Base-by-base conservation (phyloP, 2,113 vertebrate species). In the Petrocephalus zakoni region DNA sequence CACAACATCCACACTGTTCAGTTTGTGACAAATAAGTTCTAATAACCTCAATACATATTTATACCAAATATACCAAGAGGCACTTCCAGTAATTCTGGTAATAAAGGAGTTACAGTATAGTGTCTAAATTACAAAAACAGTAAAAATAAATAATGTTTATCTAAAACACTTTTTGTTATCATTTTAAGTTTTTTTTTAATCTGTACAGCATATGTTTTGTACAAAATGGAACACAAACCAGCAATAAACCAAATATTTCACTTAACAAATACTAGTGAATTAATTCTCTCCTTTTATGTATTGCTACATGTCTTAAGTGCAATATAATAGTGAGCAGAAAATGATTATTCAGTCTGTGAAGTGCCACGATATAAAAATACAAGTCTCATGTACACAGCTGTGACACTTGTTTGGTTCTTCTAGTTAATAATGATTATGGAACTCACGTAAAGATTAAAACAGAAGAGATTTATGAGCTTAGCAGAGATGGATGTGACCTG, bases 81-180 rank as follows among this genome's bases (percentile, higher is more conserved):
- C 97, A 98, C 97, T 98, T 98, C 96, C 96, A 97, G 95, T 96
- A 97, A 97, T 93, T 97, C 96, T 97, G 96, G 96, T 95, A 95
- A 97, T 94, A 95, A 96, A 95, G 93, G 95, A 97, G 94, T 95
- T 97, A 97, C 96, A 97, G 95, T 96, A 96, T 96, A 95, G 95
- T 97, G 94, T 97, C 96, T 97, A 97, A 95, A 95, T 97, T 97
- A 96, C 96, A 97, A 95, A 95, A 97, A 96, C 94, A 95, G 96
- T 96, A 97, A 97, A 98, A 97, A 98, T 97, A 98, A 97, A 98
- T 97, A 97, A 96, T 95, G 96, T 96, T 92, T 94, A 94, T 95
- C 95, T 95, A 97, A 96, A 97, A 96, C 94, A 94, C 94, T 89
- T 93, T 95, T 93, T 91, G 82, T 93, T 91, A 90, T 92, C 94